Conservation (phyloP, 1,140 invertebrate species). For the Caenorhabditis brenneri region DNA sequence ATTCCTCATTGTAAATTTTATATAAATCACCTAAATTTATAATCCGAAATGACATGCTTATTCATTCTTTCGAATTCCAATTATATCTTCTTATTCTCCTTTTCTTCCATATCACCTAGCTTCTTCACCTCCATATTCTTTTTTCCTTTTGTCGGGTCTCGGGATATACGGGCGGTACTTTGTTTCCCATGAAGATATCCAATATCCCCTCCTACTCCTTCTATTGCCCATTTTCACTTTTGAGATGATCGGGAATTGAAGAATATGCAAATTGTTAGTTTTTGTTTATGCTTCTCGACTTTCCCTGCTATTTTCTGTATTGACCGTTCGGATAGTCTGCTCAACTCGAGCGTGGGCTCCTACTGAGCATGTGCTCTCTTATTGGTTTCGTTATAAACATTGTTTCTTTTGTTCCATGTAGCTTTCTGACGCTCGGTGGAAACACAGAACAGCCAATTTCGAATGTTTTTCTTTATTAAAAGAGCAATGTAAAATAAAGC, state of each 20-base stretch:
- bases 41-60: slow-evolving; percentile 23
- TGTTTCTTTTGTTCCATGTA: not conserved
- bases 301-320: not conserved
- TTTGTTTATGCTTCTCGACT: not conserved
- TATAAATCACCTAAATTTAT: not conserved
- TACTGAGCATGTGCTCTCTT: not conserved
- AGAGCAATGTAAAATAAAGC: too few species aligned
- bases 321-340: slow-evolving; percentile 34
- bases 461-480: too few species aligned
- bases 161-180: not conserved
- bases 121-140: not conserved
- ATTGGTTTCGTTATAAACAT: not conserved
- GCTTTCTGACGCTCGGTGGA: not conserved
- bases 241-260: not conserved
- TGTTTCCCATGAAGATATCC: not conserved
- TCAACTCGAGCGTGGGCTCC: not conserved
- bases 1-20: not conserved
- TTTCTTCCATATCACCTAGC: not conserved
- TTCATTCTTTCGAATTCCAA: not conserved
- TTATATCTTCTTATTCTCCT: not conserved
- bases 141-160: not conserved
- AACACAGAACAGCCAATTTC: not conserved
- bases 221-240: not conserved
- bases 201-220: not conserved
- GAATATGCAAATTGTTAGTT: slow-evolving; percentile 10